Percentiles rank a stretch among this genome's conserved stretches.
These are phyloP conservation scores for Campopleginae sp. DNA, from an alignment of 2,888 invertebrate species.

Conservation along the genomic window DNA sequence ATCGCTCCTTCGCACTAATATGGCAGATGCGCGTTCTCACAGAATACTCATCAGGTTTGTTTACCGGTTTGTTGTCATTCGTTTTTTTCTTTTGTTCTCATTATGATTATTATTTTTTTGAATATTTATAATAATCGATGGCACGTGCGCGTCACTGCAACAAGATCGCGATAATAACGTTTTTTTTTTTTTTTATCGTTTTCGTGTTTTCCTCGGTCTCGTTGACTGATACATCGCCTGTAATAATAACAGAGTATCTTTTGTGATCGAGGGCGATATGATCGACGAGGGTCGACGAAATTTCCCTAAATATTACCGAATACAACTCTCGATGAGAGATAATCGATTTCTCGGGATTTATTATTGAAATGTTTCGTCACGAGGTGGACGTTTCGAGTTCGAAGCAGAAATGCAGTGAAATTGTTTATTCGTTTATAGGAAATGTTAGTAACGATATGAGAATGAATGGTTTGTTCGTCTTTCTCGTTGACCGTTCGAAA, in stretches of 20 bases:
- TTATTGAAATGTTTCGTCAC: constrained; percentile 9
- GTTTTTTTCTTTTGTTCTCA: constrained; percentile 13
- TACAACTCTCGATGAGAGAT: constrained; percentile 30
- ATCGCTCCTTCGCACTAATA: constrained; percentile 58
- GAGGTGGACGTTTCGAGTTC: constrained; percentile 40
- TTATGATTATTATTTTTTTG: constrained; percentile 40
- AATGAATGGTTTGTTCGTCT: constrained; percentile 14
- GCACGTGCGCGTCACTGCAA: constrained; percentile 67
- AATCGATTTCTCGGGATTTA: constrained; percentile 10
- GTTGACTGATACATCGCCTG: constrained; percentile 26
- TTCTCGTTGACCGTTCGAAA: constrained; percentile 12
- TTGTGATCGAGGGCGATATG: constrained; percentile 23
- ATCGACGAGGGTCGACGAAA: constrained; percentile 21
- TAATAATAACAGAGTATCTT: constrained; percentile 27
- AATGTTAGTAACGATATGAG: constrained; percentile 43
- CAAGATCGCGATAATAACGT: constrained; percentile 59
- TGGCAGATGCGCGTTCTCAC: constrained; percentile 67
- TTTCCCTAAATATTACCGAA: constrained; percentile 22
- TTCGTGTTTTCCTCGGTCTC: constrained; percentile 14
- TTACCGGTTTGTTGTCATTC: constrained; percentile 22
- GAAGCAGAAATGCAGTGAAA: constrained; percentile 28
- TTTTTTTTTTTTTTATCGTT: constrained; percentile 18
- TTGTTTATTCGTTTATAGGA: constrained; percentile 29
- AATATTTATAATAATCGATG: constrained; percentile 65
- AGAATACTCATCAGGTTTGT: constrained; percentile 57